phyloP scores from a whole-genome alignment of 2,797 vertebrate species.

The Sebastes hubbsi region DNA sequence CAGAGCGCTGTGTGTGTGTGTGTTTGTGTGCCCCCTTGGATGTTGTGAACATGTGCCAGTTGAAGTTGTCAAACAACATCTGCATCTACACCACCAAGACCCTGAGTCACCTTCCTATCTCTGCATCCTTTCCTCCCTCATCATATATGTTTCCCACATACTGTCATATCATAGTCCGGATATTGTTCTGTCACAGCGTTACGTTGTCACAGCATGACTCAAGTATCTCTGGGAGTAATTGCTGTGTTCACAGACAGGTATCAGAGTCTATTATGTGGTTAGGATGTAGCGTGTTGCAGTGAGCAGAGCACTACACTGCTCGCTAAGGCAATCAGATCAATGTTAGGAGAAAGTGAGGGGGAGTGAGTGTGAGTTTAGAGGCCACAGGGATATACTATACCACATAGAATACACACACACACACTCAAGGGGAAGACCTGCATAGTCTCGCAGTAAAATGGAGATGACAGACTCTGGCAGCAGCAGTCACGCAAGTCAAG shows the following conservation, averaged over 20 bases:
- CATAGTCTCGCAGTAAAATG: constrained; percentile 77
- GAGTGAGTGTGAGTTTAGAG: constrained; percentile 44
- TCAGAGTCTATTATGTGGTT: neutral
- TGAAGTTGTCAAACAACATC: constrained; percentile 63
- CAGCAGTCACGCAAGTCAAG: constrained; percentile 75
- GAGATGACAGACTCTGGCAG: constrained; percentile 81
- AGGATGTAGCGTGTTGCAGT: neutral
- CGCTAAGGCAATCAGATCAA: constrained; percentile 52
- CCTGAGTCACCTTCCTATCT: constrained; percentile 8
- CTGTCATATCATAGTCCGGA: neutral
- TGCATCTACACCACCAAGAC: constrained; percentile 15
- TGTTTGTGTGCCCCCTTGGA: neutral
- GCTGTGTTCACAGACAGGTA: neutral
- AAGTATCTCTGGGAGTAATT: neutral
- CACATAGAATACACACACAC: constrained; percentile 20
- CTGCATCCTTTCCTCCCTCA: neutral
- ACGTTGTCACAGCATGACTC: neutral
- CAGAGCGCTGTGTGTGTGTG: neutral
- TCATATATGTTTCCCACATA: constrained; percentile 6
- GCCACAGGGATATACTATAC: constrained; percentile 32
- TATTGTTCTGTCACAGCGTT: neutral
- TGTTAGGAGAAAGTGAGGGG: constrained; percentile 22
- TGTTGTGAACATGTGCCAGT: constrained; percentile 35
- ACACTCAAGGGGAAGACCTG: constrained; percentile 72
- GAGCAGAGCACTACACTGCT: neutral